phyloP scores from a whole-genome alignment of 2,888 invertebrate genomes.

The Frankliniella fusca region DNA sequence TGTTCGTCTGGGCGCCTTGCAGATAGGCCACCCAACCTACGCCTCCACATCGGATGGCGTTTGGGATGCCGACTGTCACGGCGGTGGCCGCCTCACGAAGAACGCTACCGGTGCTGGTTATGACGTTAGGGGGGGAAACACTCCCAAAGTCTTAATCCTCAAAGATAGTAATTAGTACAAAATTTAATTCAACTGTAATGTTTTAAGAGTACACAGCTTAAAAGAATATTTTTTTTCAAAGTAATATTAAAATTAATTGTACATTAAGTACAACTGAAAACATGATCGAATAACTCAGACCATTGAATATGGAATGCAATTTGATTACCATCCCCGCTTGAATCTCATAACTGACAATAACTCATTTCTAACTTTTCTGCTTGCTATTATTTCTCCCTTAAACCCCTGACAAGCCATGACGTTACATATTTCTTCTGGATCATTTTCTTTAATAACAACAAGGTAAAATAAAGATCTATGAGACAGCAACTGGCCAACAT shows the following conservation, averaged over 20 bases:
- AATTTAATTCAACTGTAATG: too few species aligned
- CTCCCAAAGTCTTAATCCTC: too few species aligned
- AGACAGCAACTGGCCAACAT: conserved; percentile 68
- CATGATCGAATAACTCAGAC: not conserved
- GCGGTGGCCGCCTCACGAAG: too few species aligned
- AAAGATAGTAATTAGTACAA: too few species aligned
- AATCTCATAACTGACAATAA: conserved; percentile 78
- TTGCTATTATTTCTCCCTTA: conserved; percentile 58
- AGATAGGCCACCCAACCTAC: too few species aligned
- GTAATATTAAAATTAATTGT: not conserved
- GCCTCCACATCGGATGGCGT: too few species aligned
- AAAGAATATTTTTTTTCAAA: not conserved
- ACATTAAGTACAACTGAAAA: not conserved
- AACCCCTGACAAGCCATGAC: conserved; percentile 59
- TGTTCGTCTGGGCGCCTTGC: too few species aligned
- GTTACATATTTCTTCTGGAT: conserved; percentile 64
- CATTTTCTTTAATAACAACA: conserved; percentile 83
- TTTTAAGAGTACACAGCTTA: not conserved
- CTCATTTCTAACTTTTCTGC: conserved; percentile 81
- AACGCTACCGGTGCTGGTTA: too few species aligned
- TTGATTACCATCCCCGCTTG: not conserved
- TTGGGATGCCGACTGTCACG: too few species aligned
- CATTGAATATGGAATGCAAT: not conserved
- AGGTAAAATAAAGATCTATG: conserved; percentile 77
- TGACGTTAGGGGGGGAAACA: too few species aligned